phyloP scores from a whole-genome alignment of 2,888 invertebrate species.

The Pimpla rufipes region DNA sequence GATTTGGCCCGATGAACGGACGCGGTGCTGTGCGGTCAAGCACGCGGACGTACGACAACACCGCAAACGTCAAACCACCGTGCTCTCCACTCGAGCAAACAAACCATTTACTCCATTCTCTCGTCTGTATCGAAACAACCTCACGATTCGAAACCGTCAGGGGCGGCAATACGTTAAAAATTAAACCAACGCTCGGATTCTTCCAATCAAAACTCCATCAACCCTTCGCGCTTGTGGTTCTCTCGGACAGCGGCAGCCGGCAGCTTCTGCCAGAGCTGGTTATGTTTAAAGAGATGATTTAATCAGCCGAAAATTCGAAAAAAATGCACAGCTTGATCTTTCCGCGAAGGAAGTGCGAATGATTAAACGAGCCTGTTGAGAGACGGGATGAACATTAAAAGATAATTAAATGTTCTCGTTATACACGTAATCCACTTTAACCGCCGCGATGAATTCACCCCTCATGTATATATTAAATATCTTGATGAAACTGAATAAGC shows the following conservation, averaged over 20 bases:
- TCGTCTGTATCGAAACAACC: slow-evolving; percentile 28
- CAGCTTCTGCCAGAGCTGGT: too few relatives aligned
- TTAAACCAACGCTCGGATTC: neutral
- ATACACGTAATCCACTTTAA: neutral
- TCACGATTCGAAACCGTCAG: neutral
- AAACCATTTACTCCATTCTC: slow-evolving; percentile 42
- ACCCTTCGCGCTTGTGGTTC: neutral
- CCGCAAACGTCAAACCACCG: slow-evolving; percentile 61
- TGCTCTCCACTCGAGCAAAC: slow-evolving; percentile 49
- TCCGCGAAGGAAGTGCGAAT: neutral
- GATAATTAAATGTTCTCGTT: neutral
- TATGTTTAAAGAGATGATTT: too few relatives aligned
- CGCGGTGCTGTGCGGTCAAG: slow-evolving; percentile 57
- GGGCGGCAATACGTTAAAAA: neutral
- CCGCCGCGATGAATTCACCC: neutral
- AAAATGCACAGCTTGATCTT: too few relatives aligned
- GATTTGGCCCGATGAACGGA: slow-evolving; percentile 56
- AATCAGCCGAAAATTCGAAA: too few relatives aligned
- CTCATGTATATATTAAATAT: slow-evolving; percentile 11
- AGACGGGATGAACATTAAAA: neutral
- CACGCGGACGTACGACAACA: slow-evolving; percentile 49
- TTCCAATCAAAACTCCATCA: neutral
- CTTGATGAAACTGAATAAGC: slow-evolving; percentile 34
- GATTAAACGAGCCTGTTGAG: neutral
- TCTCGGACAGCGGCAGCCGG: too few relatives aligned